A percentile compares a stretch with the other conserved stretches of the same genome.
Conservation (phyloP, 2,113 vertebrate genomes). For the Tetrax tetrax region DNA sequence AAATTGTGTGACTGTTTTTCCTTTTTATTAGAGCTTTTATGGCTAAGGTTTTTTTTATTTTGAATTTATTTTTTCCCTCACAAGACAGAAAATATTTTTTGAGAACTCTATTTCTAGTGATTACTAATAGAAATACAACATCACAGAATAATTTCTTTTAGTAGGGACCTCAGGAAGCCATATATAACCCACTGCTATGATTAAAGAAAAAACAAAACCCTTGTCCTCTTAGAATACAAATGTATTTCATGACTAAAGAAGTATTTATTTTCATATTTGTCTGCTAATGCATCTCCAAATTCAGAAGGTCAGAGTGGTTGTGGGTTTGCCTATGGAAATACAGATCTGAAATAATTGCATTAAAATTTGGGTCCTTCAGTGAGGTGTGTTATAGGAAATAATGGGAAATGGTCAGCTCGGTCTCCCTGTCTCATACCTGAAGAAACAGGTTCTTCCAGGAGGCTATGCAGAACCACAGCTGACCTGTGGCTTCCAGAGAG, state of each 20-base stretch:
- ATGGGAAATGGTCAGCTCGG: not conserved
- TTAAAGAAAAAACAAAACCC: not conserved
- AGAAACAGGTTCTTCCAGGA: not conserved
- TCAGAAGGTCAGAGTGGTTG: not conserved
- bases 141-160: not conserved
- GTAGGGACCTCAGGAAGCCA: not conserved
- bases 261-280: not conserved
- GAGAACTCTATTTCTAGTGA: not conserved
- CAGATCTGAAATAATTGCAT: not conserved
- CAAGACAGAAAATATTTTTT: not conserved
- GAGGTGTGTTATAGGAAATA: not conserved
- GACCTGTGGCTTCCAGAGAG: not conserved
- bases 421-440: not conserved
- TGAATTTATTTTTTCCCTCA: not conserved
- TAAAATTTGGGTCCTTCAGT: not conserved
- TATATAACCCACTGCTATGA: not conserved
- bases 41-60: not conserved
- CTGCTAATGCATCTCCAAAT: accelerated
- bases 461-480: not conserved
- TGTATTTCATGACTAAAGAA: not conserved
- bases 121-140: not conserved
- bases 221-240: not conserved
- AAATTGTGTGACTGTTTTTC: not conserved
- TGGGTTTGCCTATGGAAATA: not conserved
- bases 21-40: not conserved